Evolutionary conservation across 2,797 vertebrate species (phyloP).

Genomic region (Sebastes itinus): DNA sequence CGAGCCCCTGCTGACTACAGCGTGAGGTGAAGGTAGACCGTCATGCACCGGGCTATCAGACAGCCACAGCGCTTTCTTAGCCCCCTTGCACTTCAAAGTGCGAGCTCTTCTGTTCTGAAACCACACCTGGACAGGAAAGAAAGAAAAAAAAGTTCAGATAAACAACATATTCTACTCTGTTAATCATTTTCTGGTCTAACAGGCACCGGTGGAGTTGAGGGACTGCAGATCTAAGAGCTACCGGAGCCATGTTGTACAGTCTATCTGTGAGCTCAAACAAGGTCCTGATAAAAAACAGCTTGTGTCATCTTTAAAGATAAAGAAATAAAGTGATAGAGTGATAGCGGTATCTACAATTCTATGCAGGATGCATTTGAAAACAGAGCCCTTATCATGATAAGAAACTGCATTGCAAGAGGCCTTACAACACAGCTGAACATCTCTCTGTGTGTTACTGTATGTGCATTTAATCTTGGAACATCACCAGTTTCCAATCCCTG

Average conservation of each 20-base stretch:
- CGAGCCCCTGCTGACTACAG: background rate
- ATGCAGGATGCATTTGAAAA: constrained; percentile 63
- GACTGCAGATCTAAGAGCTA: constrained; percentile 46
- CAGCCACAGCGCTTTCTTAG: constrained; percentile 75
- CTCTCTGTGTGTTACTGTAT: background rate
- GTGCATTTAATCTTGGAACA: background rate
- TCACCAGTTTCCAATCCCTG: background rate
- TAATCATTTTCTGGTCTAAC: constrained; percentile 64
- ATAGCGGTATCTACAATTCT: constrained; percentile 54
- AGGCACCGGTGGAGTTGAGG: constrained; percentile 6
- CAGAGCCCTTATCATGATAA: constrained; percentile 56
- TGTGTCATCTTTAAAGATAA: constrained; percentile 66
- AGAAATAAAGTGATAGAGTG: constrained; percentile 45
- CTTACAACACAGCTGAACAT: background rate
- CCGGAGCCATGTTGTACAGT: constrained; percentile 31
- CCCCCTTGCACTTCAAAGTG: constrained; percentile 79
- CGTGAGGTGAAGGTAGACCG: constrained; percentile 18
- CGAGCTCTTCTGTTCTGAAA: constrained; percentile 85
- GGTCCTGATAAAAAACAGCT: constrained; percentile 67
- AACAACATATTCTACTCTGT: constrained; percentile 37
- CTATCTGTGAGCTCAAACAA: constrained; percentile 55
- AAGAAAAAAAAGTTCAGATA: constrained; percentile 16
- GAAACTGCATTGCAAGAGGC: background rate
- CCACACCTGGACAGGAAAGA: constrained; percentile 77
- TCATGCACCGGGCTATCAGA: constrained; percentile 48